Base-by-base conservation (phyloP, 2,888 invertebrate species). In the Eupithecia centaureata region DNA sequence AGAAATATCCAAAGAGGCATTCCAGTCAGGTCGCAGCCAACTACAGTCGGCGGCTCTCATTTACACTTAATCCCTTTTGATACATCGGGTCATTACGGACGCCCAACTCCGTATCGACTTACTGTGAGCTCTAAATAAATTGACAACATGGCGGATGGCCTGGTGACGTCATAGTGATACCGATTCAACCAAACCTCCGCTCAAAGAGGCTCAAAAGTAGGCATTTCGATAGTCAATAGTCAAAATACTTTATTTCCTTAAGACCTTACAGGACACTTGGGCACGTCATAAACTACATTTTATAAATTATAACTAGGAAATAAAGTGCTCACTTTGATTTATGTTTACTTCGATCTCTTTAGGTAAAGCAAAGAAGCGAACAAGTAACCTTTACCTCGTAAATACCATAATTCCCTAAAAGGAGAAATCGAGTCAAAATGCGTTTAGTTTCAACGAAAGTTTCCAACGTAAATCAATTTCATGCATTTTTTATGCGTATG, bases 1-100 rank as follows among this genome's bases (percentile, higher is more conserved):
- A 47, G 22, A 47, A 61, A 56, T 38, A 8, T 60, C 32, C 8
- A 18, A 32, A 15, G 18, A 25, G 32, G 42, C 32, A 86, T 88
- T 87, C 86, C 65, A 79, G 86, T 85, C 86, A 84, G 87, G 86
- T 83, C 83, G 85, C 80, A 83, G 86, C 86, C 84, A 86, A 87
- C 85, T 88, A 88, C 84, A 84, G 83, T 82, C 82, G 86, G 84
- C 68, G 82, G 85, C 83, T 87, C 89, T 88, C 89, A 88, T 91
- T 90, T 90, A 87, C 86, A 89, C 84, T 86, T 90, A 91, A 92
- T 91, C 90, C 90, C 84, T 81, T 90, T 90, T 91, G 91, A 92
- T 90, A 90, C 90, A 92, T 91, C 86, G 89, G 86, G 79, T 89
- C 88, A 90, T 91, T 90, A 91, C 83, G 85, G 86, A 83, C 82